Evolutionary conservation across 2,888 invertebrate species (phyloP).

Genomic region (Drosophila paucipuncta): DNA sequence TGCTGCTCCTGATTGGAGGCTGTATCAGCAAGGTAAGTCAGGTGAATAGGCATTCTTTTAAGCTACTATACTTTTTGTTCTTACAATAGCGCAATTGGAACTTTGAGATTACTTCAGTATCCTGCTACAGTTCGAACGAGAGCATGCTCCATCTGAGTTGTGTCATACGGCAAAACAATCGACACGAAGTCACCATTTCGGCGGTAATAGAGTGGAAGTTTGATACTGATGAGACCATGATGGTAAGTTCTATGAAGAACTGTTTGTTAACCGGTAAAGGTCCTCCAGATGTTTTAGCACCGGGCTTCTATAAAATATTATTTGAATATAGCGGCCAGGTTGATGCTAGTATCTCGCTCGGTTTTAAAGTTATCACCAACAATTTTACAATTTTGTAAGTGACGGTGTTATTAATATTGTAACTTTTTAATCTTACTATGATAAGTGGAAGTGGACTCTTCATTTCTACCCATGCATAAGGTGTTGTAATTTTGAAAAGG

Average conservation of each 20-base stretch:
- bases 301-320: not conserved
- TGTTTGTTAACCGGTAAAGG: not conserved
- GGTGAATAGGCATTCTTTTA: not conserved
- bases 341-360: not conserved
- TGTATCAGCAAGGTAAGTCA: not conserved
- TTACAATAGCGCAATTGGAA: not conserved
- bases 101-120: not conserved
- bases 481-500: not conserved
- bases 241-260: not conserved
- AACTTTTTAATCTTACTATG: not conserved
- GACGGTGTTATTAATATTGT: not conserved
- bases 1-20: not conserved
- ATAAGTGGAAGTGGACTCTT: not conserved
- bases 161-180: not conserved
- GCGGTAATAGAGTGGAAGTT: not conserved
- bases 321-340: not conserved
- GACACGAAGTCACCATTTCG: not conserved
- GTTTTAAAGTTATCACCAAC: not conserved
- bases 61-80: not conserved
- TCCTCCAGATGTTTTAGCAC: not conserved
- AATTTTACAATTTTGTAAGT: not conserved
- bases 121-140: not conserved
- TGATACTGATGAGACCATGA: not conserved
- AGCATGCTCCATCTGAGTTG: not conserved
- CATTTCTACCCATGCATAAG: too few relatives aligned